phyloP scores from a whole-genome alignment of 2,797 vertebrate genomes.

The Melanotaenia pygmaea region DNA sequence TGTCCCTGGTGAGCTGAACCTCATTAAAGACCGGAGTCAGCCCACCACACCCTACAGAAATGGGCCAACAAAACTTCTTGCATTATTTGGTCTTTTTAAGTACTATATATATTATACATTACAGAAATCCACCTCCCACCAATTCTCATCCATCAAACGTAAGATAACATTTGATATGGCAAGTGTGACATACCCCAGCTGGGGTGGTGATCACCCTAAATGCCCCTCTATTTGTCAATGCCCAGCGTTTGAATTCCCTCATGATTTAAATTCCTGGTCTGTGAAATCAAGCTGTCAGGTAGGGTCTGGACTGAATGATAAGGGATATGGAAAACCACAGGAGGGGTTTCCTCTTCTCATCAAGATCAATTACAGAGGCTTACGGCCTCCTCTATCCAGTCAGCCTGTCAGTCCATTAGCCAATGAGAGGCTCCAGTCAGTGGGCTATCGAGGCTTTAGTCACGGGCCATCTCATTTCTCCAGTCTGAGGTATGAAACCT shows the following conservation, averaged over 20 bases:
- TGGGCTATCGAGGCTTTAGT: conserved; percentile 68
- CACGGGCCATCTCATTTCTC: conserved; percentile 56
- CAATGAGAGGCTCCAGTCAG: conserved; percentile 53
- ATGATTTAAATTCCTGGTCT: conserved; percentile 62
- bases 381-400: conserved; percentile 50
- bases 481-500: conserved; percentile 63
- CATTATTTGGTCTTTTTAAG: neutral
- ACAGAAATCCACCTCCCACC: neutral
- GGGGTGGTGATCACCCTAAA: conserved; percentile 53
- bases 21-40: neutral
- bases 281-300: conserved; percentile 76
- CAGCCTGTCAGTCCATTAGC: conserved; percentile 57
- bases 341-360: conserved; percentile 66
- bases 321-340: conserved; percentile 62
- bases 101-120: neutral
- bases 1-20: neutral
- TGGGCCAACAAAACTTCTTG: neutral
- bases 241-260: conserved; percentile 62
- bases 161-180: conserved; percentile 29
- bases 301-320: conserved; percentile 66
- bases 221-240: conserved; percentile 64
- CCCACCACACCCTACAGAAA: neutral
- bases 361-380: conserved; percentile 77
- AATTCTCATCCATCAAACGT: conserved; percentile 44
- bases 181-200: conserved; percentile 49